Conservation (phyloP, 2,797 vertebrate genomes). For the Liparis tanakae region DNA sequence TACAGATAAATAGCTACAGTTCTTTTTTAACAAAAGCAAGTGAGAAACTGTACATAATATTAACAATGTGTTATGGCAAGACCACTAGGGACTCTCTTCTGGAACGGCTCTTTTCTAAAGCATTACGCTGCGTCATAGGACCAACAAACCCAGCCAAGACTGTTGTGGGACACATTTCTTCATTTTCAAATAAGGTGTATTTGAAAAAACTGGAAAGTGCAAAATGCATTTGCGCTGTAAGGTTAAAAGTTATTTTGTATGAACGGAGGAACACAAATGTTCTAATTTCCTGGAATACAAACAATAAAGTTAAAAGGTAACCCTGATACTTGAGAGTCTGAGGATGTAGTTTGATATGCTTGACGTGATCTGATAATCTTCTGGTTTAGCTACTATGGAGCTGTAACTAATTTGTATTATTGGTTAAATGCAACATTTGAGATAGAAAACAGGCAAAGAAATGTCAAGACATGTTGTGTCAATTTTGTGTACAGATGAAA, state of each 20-base stretch:
- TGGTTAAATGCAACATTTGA: slow-evolving; percentile 36
- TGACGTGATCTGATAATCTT: slow-evolving; percentile 29
- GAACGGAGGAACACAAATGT: slow-evolving; percentile 16
- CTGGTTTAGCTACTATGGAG: slow-evolving; percentile 2
- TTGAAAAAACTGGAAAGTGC: slow-evolving; percentile 65
- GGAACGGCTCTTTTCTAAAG: slow-evolving; percentile 29
- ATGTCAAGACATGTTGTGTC: slow-evolving; percentile 19
- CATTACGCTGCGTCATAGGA: slow-evolving; percentile 41
- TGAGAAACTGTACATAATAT: slow-evolving; percentile 74
- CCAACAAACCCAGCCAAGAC: slow-evolving; percentile 56
- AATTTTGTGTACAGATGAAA: slow-evolving; percentile 41
- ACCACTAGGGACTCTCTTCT: slow-evolving; percentile 44
- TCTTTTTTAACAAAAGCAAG: slow-evolving; percentile 65
- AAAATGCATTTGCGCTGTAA: slow-evolving; percentile 59
- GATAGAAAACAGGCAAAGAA: slow-evolving; percentile 39
- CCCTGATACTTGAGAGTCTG: slow-evolving; percentile 50
- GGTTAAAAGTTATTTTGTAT: slow-evolving; percentile 24
- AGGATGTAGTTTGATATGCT: slow-evolving; percentile 40
- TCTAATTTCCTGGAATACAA: slow-evolving; percentile 14
- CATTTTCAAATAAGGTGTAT: slow-evolving; percentile 59
- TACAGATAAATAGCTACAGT: slow-evolving; percentile 69
- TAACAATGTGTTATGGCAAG: slow-evolving; percentile 62
- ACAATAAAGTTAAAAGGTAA: slow-evolving; percentile 43
- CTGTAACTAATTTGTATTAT: slow-evolving; percentile 9
- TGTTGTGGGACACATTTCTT: slow-evolving; percentile 61